Conservation (phyloP, 1,140 invertebrate genomes). For the Hypsibius dujardini region DNA sequence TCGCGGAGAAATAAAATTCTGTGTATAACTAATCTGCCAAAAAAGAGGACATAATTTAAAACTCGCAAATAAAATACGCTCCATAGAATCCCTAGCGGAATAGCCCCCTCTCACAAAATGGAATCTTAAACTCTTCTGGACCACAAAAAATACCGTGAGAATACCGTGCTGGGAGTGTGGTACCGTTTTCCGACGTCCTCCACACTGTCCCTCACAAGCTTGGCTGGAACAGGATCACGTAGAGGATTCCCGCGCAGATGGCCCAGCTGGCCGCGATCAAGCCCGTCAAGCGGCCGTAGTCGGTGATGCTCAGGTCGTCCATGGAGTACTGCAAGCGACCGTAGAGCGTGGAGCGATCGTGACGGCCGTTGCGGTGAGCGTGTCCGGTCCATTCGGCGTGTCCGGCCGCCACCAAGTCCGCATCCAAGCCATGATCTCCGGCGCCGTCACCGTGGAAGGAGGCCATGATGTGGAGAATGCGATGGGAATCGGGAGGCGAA, state of each 20-base stretch:
- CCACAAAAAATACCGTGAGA: background rate
- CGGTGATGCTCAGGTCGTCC: slow-evolving; percentile 9
- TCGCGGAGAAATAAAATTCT: no score
- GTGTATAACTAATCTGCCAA: no score
- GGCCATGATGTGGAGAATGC: no score
- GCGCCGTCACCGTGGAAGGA: no score
- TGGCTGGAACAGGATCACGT: background rate
- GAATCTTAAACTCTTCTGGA: background rate
- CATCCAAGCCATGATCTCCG: no score
- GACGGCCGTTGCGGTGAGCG: no score
- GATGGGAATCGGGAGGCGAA: no score
- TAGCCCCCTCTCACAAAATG: background rate
- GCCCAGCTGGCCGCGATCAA: background rate
- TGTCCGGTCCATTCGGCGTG: no score
- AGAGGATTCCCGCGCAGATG: background rate
- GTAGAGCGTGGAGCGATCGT: background rate
- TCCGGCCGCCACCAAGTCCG: no score
- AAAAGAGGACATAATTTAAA: no score
- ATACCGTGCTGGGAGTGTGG: background rate
- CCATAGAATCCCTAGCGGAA: no score
- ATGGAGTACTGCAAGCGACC: background rate
- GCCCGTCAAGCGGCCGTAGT: background rate
- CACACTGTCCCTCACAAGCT: background rate
- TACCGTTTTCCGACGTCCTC: background rate
- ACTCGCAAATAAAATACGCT: no score